These are phyloP conservation scores for Zapus hudsonius DNA, from an alignment of 2,113 vertebrate genomes.

Conservation along the genomic window DNA sequence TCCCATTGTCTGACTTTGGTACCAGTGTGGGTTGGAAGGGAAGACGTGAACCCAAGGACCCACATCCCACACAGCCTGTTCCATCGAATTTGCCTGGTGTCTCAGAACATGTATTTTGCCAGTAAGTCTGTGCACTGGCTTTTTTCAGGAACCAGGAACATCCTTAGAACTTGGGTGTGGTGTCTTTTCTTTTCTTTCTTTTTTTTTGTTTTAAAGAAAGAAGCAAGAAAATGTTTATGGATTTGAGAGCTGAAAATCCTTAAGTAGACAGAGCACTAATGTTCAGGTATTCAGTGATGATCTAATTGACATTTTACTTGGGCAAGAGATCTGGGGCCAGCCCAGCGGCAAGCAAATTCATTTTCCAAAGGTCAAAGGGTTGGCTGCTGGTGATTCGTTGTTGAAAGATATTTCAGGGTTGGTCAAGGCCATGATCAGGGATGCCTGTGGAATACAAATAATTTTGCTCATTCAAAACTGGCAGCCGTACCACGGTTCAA, in stretches of 20 bases:
- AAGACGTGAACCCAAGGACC: accelerated
- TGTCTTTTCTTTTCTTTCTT: slow-evolving; percentile 1
- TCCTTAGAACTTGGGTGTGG: slow-evolving; percentile 33
- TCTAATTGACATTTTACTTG: slow-evolving; percentile 83
- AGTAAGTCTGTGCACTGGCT: neutral
- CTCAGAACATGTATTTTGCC: neutral
- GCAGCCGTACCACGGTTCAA: slow-evolving; percentile 41
- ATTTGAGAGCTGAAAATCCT: slow-evolving; percentile 62
- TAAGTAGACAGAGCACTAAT: slow-evolving; percentile 67
- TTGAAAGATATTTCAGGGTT: slow-evolving; percentile 82
- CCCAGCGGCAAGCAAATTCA: slow-evolving; percentile 77
- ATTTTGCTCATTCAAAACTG: slow-evolving; percentile 65
- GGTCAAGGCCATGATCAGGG: slow-evolving; percentile 68
- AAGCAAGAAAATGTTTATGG: slow-evolving; percentile 50
- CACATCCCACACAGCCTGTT: neutral
- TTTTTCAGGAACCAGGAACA: neutral
- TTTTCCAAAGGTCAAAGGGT: slow-evolving; percentile 81
- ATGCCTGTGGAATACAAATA: slow-evolving; percentile 80
- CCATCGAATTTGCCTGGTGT: neutral
- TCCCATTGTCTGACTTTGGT: neutral
- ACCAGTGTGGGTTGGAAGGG: neutral
- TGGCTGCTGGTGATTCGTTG: slow-evolving; percentile 77
- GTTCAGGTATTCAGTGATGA: slow-evolving; percentile 74
- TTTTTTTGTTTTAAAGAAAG: neutral
- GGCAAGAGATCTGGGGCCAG: slow-evolving; percentile 68